A percentile compares a stretch with the other conserved stretches of the same genome.
These are phyloP conservation scores for Chalcosyrphus nemorum DNA, from an alignment of 2,888 invertebrate species.

Conservation along the genomic window DNA sequence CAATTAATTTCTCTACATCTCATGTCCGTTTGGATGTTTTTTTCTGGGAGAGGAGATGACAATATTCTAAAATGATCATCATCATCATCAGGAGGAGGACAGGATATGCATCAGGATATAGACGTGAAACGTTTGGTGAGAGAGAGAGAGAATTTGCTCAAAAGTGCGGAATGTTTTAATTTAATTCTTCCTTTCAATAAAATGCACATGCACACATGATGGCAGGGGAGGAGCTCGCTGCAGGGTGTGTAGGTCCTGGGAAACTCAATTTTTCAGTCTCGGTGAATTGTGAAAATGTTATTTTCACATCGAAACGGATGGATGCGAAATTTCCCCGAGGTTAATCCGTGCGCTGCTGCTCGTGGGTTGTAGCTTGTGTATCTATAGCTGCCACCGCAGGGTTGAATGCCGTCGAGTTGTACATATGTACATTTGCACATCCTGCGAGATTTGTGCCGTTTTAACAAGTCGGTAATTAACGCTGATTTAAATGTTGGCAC, in stretches of 20 bases:
- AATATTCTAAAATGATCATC: conserved; percentile 34
- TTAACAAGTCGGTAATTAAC: conserved; percentile 71
- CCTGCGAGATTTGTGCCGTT: conserved; percentile 42
- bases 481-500: conserved; percentile 60
- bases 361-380: background rate
- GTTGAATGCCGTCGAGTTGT: background rate
- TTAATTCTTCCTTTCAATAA: conserved; percentile 60
- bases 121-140: background rate
- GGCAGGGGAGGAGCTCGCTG: background rate
- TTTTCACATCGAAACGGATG: conserved; percentile 32
- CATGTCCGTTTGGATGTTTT: background rate
- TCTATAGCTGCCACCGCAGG: background rate
- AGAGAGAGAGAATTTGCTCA: conserved; percentile 39
- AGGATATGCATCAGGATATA: background rate
- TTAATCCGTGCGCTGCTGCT: conserved; percentile 18
- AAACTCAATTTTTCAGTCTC: conserved; percentile 52
- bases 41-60: background rate
- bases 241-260: conserved; percentile 17
- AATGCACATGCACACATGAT: conserved; percentile 18
- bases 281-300: conserved; percentile 57
- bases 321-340: conserved; percentile 42
- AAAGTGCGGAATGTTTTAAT: conserved; percentile 64
- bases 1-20: conserved; percentile 7
- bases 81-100: background rate
- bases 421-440: conserved; percentile 2